Evolutionary conservation across 2,888 invertebrate species (phyloP), one percentile per base, ranked within the genome.

Genomic region (Enoplolaimus lenunculus): DNA sequence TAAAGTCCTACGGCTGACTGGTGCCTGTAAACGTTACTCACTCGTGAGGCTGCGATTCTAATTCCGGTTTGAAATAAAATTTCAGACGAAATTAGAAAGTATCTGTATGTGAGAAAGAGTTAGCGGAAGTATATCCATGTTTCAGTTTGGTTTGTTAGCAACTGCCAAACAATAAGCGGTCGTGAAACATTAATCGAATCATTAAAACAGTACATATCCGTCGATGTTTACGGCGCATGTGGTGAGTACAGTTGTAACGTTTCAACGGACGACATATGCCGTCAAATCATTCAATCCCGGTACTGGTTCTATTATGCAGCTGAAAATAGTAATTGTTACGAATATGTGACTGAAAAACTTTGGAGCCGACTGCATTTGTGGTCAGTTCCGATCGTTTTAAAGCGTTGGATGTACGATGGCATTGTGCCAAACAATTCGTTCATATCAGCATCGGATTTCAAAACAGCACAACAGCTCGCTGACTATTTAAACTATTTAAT

Each of bases 291-390:
- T 21, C 7, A 45, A 45, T 45, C 45, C 21, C 45, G 45, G 7
- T 45, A 45, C 21, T 45, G 45, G 45, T 45, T 45, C 45, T 45
- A 45, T 45, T 13, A 13, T 45, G 45, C 45, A 7, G 45, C 30
- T 3, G 64, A 62, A 62, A 62, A 62, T 62, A 62, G 64, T 26
- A 29, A 26, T 62, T 62, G 64, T 29, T 26, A 62, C 13, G 7
- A 62, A 13, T 62, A 62, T n/a, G 30, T 62, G 28, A 62, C 64
- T 13, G 64, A 62, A 29, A 62, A 26, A 62, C n/a, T 62, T 26
- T 62, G 30, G 28, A 16, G 13, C 3, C 64, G 64, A 28, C 3
- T 13, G n/a, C 64, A 29, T 13, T n/a, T 62, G 3, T 3, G 3
- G 13, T 62, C 64, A 29, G n/a, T 62, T 29, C 64, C 64, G 30